A percentile compares a stretch with the other conserved stretches of the same genome.
Evolutionary conservation across 2,113 vertebrate species (phyloP).

Genomic region (Furnarius figulus): DNA sequence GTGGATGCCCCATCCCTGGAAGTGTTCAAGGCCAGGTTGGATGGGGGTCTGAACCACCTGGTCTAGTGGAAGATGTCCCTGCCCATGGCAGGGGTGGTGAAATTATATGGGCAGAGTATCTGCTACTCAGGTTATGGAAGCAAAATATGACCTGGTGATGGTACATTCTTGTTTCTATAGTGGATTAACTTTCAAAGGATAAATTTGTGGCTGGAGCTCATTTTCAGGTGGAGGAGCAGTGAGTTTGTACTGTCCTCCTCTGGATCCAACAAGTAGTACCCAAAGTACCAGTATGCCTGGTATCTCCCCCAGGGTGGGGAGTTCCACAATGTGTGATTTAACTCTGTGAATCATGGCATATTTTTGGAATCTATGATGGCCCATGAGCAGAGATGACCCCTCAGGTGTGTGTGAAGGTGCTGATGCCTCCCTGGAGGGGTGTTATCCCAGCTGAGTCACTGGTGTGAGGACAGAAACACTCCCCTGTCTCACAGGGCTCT

Average conservation of each 20-base stretch:
- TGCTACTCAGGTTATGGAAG: neutral
- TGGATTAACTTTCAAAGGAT: neutral
- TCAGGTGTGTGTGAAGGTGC: too few species aligned
- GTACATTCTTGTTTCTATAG: rapidly evolving
- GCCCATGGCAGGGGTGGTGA: neutral
- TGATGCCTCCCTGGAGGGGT: too few species aligned
- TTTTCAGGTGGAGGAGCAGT: neutral
- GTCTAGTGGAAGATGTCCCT: neutral
- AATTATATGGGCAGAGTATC: neutral
- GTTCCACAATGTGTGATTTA: too few species aligned
- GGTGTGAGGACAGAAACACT: too few species aligned
- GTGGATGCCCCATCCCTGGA: neutral
- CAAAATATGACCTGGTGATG: neutral
- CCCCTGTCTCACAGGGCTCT: too few species aligned
- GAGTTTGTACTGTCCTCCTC: neutral
- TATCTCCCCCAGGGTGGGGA: too few species aligned
- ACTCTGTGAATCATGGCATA: too few species aligned
- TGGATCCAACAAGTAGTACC: too few species aligned
- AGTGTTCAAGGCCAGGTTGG: neutral
- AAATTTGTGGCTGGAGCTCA: neutral
- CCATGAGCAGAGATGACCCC: too few species aligned
- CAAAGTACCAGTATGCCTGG: too few species aligned
- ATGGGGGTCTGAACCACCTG: neutral
- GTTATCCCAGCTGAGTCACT: too few species aligned
- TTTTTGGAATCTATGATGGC: too few species aligned